A percentile compares a stretch with the other conserved stretches of the same genome.
Conservation (phyloP, 2,888 invertebrate species). For the Cantharis lateralis region DNA sequence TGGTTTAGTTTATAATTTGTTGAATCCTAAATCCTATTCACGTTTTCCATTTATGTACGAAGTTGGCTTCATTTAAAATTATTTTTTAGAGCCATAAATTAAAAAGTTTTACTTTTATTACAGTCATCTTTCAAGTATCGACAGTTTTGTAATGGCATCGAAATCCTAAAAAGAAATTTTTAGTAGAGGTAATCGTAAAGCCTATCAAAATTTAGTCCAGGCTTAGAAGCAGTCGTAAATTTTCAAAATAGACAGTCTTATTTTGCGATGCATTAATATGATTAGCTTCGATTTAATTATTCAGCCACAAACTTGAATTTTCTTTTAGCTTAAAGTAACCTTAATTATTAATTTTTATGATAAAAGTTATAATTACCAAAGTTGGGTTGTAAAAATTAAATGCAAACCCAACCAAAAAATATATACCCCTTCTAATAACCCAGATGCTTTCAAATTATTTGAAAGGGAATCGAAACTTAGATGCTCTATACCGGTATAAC, state of each 20-base stretch:
- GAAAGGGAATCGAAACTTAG: background rate
- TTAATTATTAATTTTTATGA: background rate
- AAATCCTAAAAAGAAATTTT: background rate
- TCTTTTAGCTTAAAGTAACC: background rate
- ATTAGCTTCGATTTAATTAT: background rate
- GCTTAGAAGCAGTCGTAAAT: background rate
- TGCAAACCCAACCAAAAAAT: background rate
- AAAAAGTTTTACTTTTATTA: background rate
- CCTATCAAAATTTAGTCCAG: background rate
- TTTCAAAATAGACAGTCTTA: background rate
- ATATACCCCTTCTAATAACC: background rate
- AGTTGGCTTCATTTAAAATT: background rate
- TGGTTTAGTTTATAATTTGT: background rate
- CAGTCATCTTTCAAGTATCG: background rate
- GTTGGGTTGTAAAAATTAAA: background rate
- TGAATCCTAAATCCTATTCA: background rate
- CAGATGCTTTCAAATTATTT: background rate
- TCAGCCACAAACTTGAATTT: background rate
- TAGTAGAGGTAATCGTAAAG: background rate
- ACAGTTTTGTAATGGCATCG: background rate
- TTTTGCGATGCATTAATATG: background rate
- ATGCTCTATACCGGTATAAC: background rate
- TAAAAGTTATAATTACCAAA: background rate
- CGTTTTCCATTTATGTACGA: background rate
- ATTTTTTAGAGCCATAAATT: background rate